Evolutionary conservation across 2,888 invertebrate species (phyloP).

Genomic region (Spodoptera picta): DNA sequence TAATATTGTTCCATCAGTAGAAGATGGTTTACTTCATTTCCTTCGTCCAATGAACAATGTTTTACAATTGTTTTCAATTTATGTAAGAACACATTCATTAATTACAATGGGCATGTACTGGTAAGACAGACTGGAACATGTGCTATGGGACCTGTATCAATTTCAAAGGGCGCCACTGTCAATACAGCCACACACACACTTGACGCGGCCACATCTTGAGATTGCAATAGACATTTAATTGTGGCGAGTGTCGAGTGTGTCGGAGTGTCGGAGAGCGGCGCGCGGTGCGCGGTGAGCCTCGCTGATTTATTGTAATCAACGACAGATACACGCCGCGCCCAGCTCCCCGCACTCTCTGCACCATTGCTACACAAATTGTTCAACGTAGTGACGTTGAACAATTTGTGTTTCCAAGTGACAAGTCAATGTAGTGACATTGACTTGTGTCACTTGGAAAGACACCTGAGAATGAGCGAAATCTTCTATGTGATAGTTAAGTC

Average conservation of each 20-base stretch:
- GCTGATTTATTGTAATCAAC: constrained; percentile 78
- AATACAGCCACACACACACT: constrained; percentile 42
- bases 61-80: too few relatives aligned
- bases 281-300: constrained; percentile 37
- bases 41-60: too few relatives aligned
- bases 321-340: constrained; percentile 60
- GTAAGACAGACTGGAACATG: neutral
- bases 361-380: constrained; percentile 10
- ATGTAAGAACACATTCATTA: neutral
- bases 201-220: constrained; percentile 38
- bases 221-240: constrained; percentile 51
- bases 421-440: too few relatives aligned
- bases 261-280: constrained; percentile 44
- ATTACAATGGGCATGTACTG: neutral
- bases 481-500: too few relatives aligned
- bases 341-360: constrained; percentile 1
- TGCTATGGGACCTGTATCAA: constrained; percentile 35
- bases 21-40: too few relatives aligned
- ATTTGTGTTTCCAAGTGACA: too few relatives aligned
- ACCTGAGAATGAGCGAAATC: constrained; percentile 18
- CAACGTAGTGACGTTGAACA: too few relatives aligned
- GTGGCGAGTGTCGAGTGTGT: constrained; percentile 44
- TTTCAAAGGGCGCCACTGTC: constrained; percentile 14
- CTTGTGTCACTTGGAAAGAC: constrained; percentile 24
- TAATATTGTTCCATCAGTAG: constrained; percentile 37